A percentile compares a stretch with the other conserved stretches of the same genome.
Evolutionary conservation across 2,113 vertebrate species (phyloP).

Genomic region (Syrrhaptes paradoxus): DNA sequence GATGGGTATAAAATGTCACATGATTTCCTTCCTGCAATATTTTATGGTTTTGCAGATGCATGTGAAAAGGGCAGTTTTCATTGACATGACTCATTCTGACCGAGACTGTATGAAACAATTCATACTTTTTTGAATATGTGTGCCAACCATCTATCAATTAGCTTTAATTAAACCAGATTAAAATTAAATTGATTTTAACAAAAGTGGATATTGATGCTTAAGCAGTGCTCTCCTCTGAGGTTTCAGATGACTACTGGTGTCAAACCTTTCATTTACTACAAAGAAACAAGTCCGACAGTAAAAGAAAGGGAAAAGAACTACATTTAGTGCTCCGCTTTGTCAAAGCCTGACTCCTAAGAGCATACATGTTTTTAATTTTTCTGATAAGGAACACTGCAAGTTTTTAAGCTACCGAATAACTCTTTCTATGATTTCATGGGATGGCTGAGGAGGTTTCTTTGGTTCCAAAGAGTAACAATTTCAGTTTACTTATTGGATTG

Average conservation of each 20-base stretch:
- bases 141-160: not conserved
- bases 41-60: not conserved
- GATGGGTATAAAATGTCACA: constrained; percentile 2
- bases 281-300: not conserved
- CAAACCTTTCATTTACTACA: not conserved
- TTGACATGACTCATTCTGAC: not conserved
- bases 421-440: not conserved
- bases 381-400: not conserved
- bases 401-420: not conserved
- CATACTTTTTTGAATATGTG: not conserved
- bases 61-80: constrained; percentile 17
- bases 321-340: not conserved
- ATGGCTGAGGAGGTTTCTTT: not conserved
- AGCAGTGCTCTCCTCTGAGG: not conserved
- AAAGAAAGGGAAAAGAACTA: not conserved
- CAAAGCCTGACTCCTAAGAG: not conserved
- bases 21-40: not conserved
- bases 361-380: not conserved
- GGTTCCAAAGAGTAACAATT: not conserved
- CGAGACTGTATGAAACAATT: not conserved
- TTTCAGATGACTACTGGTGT: not conserved
- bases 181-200: not conserved
- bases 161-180: not conserved
- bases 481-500: not conserved
- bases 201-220: not conserved